Evolutionary conservation across 2,113 vertebrate species (phyloP), one percentile per base, ranked within the genome.

Genomic region (Axis porcinus): DNA sequence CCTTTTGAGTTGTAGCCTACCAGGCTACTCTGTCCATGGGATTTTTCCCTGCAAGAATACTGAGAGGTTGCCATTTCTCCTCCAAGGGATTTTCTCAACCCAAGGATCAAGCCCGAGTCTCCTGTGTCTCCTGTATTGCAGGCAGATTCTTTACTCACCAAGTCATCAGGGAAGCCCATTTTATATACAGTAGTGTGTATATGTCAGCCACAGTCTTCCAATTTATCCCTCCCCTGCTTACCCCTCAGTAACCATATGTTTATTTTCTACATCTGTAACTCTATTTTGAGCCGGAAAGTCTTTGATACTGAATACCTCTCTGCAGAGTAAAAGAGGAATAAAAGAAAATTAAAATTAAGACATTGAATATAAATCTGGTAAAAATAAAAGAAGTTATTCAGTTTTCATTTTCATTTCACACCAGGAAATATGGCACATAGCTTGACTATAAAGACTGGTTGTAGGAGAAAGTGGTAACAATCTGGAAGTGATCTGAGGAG

Each of bases 301-400:
- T 40, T 90, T 93, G 57, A 62, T 47, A 60, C 9, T 86, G 50
- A 95, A 84, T 14, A 92, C 30, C 12, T 36, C 8, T 58, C 54
- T 86, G 47, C 19, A 87, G 76, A 86, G 58, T 45, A 43, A 86
- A 89, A 88, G 36, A 28, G 6, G 70, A 45, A 93, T 40, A 43
- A 84, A 95, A 79, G 57, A 50, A 91, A 90, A 95, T 82, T 36
- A 67, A 88, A 90, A 97, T 82, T 28, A 88, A 82, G 93, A 96
- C 40, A 67, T 7, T 82, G 47, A 90, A 23, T 88, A 43, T 36
- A 88, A 87, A 55, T 57, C 88, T 86, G 60, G 30, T 78, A 23
- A 97, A 70, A 81, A 89, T 50, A 87, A 91, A 86, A 97, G 7
- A 57, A 94, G 47, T 55, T 91, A 47, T 40, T 89, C 70, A 62